Conservation (phyloP, 2,888 invertebrate species). For the Epiperipatus broadwayi region DNA sequence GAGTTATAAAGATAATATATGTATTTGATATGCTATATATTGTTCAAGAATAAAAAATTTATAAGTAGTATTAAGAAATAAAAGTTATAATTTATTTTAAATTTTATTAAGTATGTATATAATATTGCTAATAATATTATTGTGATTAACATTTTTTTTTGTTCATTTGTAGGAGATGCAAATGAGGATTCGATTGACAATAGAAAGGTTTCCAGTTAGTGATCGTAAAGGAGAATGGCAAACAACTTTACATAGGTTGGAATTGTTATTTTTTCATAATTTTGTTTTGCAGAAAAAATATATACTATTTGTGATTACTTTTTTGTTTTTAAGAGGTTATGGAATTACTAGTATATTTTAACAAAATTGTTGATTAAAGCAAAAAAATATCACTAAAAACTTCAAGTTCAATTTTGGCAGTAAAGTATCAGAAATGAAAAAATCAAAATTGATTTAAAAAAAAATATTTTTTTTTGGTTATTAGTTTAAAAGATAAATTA, state of each 20-base stretch:
- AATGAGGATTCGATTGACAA: conserved; percentile 56
- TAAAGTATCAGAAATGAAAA: conserved; percentile 5
- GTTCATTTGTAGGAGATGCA: conserved; percentile 43
- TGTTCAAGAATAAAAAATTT: no score
- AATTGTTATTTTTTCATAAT: conserved; percentile 14
- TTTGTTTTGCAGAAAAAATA: not conserved
- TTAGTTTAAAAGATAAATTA: no score
- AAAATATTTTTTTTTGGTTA: no score
- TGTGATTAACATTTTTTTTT: conserved; percentile 5
- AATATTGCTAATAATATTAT: conserved; percentile 5
- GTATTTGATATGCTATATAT: no score
- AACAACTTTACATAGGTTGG: conserved; percentile 69
- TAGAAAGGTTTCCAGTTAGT: conserved; percentile 67
- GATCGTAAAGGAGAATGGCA: conserved; percentile 79
- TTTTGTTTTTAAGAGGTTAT: conserved; percentile 20
- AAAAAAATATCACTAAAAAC: no score
- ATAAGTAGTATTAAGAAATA: no score
- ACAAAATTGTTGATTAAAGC: no score
- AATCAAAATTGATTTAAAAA: conserved; percentile 8
- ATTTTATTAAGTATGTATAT: no score
- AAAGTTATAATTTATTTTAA: no score
- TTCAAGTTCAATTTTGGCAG: conserved; percentile 1
- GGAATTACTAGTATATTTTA: no score
- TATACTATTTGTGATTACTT: not conserved
- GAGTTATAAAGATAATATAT: no score